phyloP scores from a whole-genome alignment of 1,140 invertebrate species.

The Drosophila rufa region DNA sequence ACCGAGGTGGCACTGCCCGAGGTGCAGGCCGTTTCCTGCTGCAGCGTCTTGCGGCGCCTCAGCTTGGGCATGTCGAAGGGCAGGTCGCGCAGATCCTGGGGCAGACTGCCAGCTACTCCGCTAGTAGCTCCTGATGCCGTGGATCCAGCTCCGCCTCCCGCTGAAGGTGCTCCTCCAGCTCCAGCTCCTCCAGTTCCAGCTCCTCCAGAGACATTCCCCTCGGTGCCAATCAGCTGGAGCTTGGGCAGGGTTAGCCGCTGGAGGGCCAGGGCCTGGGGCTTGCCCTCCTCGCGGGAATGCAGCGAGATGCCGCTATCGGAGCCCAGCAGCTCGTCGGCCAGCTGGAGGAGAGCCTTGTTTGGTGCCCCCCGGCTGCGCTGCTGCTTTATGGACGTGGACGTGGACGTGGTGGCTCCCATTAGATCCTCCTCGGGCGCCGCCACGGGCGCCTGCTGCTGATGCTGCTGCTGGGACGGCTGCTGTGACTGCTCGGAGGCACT shows the following conservation, averaged over 20 bases:
- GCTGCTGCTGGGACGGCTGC: slow-evolving; percentile 85
- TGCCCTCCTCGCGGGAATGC: slow-evolving; percentile 91
- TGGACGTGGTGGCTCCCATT: slow-evolving; percentile 35
- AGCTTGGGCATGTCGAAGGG: slow-evolving; percentile 97
- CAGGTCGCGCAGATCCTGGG: slow-evolving; percentile 91
- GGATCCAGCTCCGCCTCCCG: slow-evolving; percentile 48
- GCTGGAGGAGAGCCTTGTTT: slow-evolving; percentile 91
- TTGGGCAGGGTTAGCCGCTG: slow-evolving; percentile 87
- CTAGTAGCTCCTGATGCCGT: slow-evolving; percentile 27
- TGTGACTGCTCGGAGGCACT: slow-evolving; percentile 89
- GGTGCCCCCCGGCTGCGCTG: slow-evolving; percentile 87
- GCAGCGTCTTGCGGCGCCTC: slow-evolving; percentile 88
- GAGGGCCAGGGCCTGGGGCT: slow-evolving; percentile 87
- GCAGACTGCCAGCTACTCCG: slow-evolving; percentile 88
- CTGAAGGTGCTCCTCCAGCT: slow-evolving; percentile 58
- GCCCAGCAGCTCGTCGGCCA: slow-evolving; percentile 91
- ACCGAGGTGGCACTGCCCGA: slow-evolving; percentile 90
- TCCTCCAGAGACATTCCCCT: slow-evolving; percentile 72
- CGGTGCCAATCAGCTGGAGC: slow-evolving; percentile 84
- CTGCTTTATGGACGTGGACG: slow-evolving; percentile 76
- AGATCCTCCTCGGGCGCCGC: slow-evolving; percentile 71
- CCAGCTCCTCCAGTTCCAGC: slow-evolving; percentile 64
- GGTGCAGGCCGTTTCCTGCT: slow-evolving; percentile 86
- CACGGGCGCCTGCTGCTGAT: slow-evolving; percentile 85
- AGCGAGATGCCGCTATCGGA: slow-evolving; percentile 94